Evolutionary conservation across 2,797 vertebrate species (phyloP).

Genomic region (Notolepis coatsorum): DNA sequence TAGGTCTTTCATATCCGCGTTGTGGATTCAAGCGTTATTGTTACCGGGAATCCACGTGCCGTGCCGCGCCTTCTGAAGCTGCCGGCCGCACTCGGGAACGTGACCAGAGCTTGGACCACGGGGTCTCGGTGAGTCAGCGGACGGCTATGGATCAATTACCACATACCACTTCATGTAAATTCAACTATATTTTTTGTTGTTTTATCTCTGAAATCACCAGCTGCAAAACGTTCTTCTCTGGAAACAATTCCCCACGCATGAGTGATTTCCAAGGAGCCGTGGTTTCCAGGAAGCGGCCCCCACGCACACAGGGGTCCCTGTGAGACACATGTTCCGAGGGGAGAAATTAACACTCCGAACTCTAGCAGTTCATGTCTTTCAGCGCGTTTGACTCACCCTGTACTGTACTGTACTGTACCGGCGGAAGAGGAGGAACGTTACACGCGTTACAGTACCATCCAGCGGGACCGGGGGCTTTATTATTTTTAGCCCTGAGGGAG

Average conservation of each 20-base stretch:
- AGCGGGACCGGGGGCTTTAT: too few species aligned
- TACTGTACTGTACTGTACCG: not conserved
- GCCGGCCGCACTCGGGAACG: too few species aligned
- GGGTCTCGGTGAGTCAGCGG: too few species aligned
- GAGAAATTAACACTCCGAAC: not conserved
- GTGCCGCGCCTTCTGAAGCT: too few species aligned
- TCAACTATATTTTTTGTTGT: too few species aligned
- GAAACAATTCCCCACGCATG: not conserved
- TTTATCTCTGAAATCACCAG: not conserved
- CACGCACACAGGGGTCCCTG: not conserved
- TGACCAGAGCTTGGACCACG: too few species aligned
- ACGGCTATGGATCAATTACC: too few species aligned
- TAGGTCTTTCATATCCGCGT: too few species aligned
- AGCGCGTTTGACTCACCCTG: not conserved
- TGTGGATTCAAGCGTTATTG: too few species aligned
- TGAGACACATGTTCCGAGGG: not conserved
- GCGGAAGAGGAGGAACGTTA: conserved; percentile 1
- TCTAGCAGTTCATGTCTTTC: not conserved
- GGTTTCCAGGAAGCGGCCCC: not conserved
- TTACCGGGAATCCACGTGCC: too few species aligned
- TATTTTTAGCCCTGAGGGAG: too few species aligned
- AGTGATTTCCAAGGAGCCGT: not conserved
- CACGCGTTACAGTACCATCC: not conserved
- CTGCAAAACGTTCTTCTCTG: not conserved
- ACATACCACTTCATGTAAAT: too few species aligned